phyloP scores from a whole-genome alignment of 2,113 vertebrate species.

The Tyrannus savana region DNA sequence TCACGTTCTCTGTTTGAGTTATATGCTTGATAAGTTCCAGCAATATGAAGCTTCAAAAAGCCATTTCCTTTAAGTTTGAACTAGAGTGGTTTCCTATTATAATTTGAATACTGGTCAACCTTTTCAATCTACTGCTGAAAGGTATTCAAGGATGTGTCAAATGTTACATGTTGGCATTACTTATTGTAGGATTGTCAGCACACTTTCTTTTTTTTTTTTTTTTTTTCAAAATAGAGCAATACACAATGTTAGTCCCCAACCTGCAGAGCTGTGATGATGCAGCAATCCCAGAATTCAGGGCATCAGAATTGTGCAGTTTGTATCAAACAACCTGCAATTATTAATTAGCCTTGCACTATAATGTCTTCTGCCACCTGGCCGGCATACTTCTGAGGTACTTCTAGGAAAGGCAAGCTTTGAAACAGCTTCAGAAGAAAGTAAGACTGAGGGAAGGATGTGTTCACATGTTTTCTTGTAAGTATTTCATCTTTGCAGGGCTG shows the following conservation, averaged over 20 bases:
- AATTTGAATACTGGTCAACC: neutral
- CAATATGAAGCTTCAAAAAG: constrained; percentile 3
- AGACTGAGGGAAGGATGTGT: neutral
- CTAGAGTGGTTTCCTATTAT: neutral
- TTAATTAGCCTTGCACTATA: neutral
- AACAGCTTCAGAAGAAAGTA: neutral
- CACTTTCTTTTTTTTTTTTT: neutral
- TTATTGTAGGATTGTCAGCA: neutral
- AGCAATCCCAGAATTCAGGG: neutral
- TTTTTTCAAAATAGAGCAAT: neutral
- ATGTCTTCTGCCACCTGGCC: neutral
- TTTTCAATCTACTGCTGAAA: neutral
- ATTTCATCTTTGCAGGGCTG: neutral
- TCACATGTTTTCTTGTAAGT: neutral
- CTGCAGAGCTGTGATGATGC: neutral
- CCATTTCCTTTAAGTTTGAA: neutral
- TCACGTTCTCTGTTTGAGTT: neutral
- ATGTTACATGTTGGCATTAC: neutral
- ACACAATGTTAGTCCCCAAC: neutral
- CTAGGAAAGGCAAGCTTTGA: neutral
- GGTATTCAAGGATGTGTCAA: neutral
- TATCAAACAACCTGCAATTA: neutral
- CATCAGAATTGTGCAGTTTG: neutral
- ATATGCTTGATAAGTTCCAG: neutral
- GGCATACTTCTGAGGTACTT: neutral